phyloP scores from a whole-genome alignment of 2,888 invertebrate species.

The Lasioglossum vierecki region DNA sequence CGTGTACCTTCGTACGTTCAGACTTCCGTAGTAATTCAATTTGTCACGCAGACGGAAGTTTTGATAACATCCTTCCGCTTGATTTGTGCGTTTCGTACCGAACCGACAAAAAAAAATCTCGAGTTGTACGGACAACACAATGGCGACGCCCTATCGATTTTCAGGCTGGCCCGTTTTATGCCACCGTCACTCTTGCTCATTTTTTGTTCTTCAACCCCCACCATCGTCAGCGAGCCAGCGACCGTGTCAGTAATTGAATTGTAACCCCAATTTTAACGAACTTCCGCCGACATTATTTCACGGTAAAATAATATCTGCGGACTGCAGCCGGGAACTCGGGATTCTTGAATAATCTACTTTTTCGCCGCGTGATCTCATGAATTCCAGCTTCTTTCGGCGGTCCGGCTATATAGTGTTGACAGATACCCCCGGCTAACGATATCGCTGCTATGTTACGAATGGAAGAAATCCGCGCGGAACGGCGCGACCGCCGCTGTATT shows the following conservation, averaged over 20 bases:
- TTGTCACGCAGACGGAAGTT: constrained; percentile 75
- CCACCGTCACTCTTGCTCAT: not conserved
- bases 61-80: constrained; percentile 75
- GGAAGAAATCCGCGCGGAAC: constrained; percentile 17
- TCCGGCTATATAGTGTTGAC: not conserved
- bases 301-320: constrained; percentile 48
- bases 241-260: constrained; percentile 55
- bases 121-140: constrained; percentile 50
- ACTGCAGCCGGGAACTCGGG: constrained; percentile 23
- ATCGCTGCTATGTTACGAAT: constrained; percentile 11
- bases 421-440: not conserved
- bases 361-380: constrained; percentile 29
- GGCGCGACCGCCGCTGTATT: not conserved
- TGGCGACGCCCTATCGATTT: constrained; percentile 63
- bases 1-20: constrained; percentile 59
- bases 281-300: constrained; percentile 42
- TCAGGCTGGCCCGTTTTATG: constrained; percentile 42
- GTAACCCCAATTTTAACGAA: constrained; percentile 65
- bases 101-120: constrained; percentile 49
- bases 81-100: constrained; percentile 67
- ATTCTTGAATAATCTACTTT: constrained; percentile 31
- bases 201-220: not conserved
- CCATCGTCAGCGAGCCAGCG: not conserved
- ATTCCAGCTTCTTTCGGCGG: constrained; percentile 25
- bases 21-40: constrained; percentile 72